Evolutionary conservation across 2,888 invertebrate genomes (phyloP), one percentile per base, ranked within the genome.

Genomic region (Campoplex capitator): DNA sequence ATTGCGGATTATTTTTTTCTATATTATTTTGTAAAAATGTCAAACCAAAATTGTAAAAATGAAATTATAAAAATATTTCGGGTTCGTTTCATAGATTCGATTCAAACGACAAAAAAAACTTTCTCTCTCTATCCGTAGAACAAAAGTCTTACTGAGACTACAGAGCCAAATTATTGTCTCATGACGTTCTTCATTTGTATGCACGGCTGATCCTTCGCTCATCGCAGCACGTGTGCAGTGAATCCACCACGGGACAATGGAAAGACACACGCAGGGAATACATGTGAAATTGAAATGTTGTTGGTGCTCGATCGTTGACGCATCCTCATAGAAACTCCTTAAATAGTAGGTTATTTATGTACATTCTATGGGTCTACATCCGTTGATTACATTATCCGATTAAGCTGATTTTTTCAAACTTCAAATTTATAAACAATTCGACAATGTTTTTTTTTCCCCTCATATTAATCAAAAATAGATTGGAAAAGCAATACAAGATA

Each of bases 151-250:
- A 7, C 18, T 23, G 28, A 48, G 28, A 48, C 65, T 77, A 54
- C 56, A 28, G 54, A 38, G 78, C 54, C 18, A 35, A 70, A 79
- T 79, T 73, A 81, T 65, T 74, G 45, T 45, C 68, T 54, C 67
- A 77, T 73, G 73, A 81, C 38, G 73, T 28, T 45, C 68, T n/a
- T 68, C 68, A 48, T 83, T 74, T 70, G 76, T 76, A 83, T 83
- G 83, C 83, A 58, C 48, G 8, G 11, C 75, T 38, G 23, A 32
- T 75, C 35, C 75, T 45, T 65, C 51, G 3, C 48, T 65, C 51
- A 28, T 42, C 45, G 48, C 58, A 54, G 83, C 83, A 70, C 82
- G 68, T 82, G 75, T 76, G 58, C 75, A 67, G 68, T 48, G 68
- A 38, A 75, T 68, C 32, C 67, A 56, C 45, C 58, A 16, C 35